phyloP scores from a whole-genome alignment of 2,797 vertebrate species.

The Macroramphosus scolopax region DNA sequence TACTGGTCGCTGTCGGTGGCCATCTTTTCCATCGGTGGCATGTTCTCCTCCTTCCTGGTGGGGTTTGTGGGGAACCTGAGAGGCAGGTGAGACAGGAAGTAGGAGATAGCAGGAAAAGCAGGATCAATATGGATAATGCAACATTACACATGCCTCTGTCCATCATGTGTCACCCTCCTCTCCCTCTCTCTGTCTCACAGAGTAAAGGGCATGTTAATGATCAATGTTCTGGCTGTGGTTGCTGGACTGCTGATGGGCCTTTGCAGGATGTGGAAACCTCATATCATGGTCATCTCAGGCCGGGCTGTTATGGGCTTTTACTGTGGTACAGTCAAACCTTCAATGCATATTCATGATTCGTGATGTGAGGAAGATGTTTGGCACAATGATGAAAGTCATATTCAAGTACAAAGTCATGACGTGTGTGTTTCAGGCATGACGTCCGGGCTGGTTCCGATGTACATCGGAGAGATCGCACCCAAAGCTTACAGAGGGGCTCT shows the following conservation, averaged over 20 bases:
- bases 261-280: constrained; percentile 85
- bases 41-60: constrained; percentile 94
- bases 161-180: background rate
- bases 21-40: constrained; percentile 88
- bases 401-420: too few species aligned
- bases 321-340: constrained; percentile 79
- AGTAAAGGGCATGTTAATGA: constrained; percentile 88
- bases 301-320: constrained; percentile 91
- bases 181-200: constrained; percentile 65
- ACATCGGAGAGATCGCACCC: constrained; percentile 93
- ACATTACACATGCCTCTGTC: background rate
- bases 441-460: constrained; percentile 94
- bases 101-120: background rate
- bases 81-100: constrained; percentile 80
- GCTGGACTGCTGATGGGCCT: constrained; percentile 90
- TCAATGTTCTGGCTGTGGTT: constrained; percentile 85
- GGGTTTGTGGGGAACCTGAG: constrained; percentile 86
- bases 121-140: constrained; percentile 2
- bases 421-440: constrained; percentile 80
- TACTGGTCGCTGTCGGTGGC: constrained; percentile 94
- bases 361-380: too few species aligned
- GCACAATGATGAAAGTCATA: too few species aligned
- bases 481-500: constrained; percentile 90
- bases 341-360: background rate
- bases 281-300: constrained; percentile 89